These are phyloP conservation scores for Erithacus rubecula DNA, from an alignment of 2,797 vertebrate species.

Conservation along the genomic window DNA sequence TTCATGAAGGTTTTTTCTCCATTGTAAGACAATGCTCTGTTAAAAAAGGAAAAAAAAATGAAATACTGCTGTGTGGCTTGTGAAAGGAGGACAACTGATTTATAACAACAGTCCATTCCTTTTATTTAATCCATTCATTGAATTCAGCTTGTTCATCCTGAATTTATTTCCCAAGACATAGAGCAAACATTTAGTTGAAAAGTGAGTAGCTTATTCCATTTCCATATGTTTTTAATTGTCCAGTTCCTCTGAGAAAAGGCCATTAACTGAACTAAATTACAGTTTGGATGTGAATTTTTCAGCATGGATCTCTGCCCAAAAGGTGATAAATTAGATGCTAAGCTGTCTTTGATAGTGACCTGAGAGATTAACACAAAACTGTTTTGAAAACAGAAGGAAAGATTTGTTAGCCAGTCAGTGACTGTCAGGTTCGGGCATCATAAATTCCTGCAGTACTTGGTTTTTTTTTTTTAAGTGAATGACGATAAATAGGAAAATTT, in stretches of 20 bases:
- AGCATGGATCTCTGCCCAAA: conserved; percentile 59
- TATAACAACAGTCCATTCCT: conserved; percentile 12
- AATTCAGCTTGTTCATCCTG: conserved; percentile 45
- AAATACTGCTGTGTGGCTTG: not conserved
- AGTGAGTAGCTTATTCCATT: conserved; percentile 42
- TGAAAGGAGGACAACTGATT: conserved; percentile 18
- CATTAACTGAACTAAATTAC: conserved; percentile 63
- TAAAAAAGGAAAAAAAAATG: not conserved
- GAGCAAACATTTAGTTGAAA: conserved; percentile 55
- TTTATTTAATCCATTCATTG: conserved; percentile 25
- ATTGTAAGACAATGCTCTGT: not conserved
- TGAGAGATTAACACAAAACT: conserved; percentile 54
- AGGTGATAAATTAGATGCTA: conserved; percentile 68
- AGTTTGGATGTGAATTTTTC: conserved; percentile 66
- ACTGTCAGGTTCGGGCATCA: not conserved
- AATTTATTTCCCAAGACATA: conserved; percentile 45
- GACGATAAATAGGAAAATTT: not conserved
- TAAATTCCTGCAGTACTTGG: conserved; percentile 32
- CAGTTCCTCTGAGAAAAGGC: conserved; percentile 64
- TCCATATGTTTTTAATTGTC: conserved; percentile 64
- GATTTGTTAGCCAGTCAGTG: conserved; percentile 8
- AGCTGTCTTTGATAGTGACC: conserved; percentile 60
- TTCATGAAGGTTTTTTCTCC: conserved; percentile 10
- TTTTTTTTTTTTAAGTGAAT: not conserved
- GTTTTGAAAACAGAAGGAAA: conserved; percentile 57